A percentile compares a stretch with the other conserved stretches of the same genome.
phyloP scores from a whole-genome alignment of 1,140 invertebrate genomes.

The Caenorhabditis elegans region WBcel235 BX284605.5:11700001-11700500 shows the following conservation, averaged over 20 bases:
- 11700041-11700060: conserved; percentile 28
- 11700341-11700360: no score
- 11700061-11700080: conserved; percentile 29
- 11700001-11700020: neutral
- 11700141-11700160: conserved; percentile 9
- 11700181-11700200: conserved; percentile 29
- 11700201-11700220: neutral
- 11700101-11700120: neutral
- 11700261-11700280: neutral
- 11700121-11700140: conserved; percentile 23
- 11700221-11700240: conserved; percentile 26
- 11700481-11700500: no score
- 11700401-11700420: no score
- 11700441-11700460: no score
- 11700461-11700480: no score
- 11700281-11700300: no score
- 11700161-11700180: neutral
- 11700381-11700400: no score
- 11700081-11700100: neutral
- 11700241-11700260: neutral
- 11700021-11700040: neutral
- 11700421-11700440: no score
- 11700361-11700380: no score
- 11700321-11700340: no score
- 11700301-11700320: no score